Evolutionary conservation across 2,888 invertebrate genomes (phyloP).

Genomic region (Isoperla grammatica): DNA sequence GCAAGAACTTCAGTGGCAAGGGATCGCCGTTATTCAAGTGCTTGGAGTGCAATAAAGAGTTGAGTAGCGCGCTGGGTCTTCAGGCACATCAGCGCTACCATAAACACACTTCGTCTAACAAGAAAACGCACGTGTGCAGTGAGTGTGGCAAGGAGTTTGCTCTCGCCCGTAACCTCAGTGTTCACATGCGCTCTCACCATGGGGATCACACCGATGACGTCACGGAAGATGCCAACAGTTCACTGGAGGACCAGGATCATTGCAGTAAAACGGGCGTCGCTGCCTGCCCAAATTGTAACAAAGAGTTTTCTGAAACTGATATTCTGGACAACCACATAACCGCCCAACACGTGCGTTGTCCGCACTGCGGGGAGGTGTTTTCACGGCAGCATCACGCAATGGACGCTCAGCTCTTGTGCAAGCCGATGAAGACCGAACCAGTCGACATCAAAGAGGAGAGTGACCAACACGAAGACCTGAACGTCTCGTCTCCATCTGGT

Average conservation of each 20-base stretch:
- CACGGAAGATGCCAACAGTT: constrained; percentile 16
- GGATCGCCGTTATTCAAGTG: constrained; percentile 35
- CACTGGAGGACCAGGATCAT: constrained; percentile 17
- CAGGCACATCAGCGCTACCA: constrained; percentile 42
- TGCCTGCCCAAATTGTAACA: constrained; percentile 40
- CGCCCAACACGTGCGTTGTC: constrained; percentile 33
- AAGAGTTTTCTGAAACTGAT: constrained; percentile 38
- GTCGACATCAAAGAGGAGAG: constrained; percentile 18
- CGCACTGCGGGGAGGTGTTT: constrained; percentile 28
- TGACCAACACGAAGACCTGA: constrained; percentile 19
- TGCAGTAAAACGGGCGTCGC: constrained; percentile 38
- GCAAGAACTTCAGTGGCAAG: constrained; percentile 13
- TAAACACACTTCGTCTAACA: constrained; percentile 26
- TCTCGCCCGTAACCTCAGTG: constrained; percentile 37
- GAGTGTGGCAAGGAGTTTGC: constrained; percentile 39
- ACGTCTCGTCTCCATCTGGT: constrained; percentile 7
- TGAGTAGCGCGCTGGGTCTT: constrained; percentile 40
- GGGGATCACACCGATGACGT: constrained; percentile 10
- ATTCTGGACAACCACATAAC: constrained; percentile 39
- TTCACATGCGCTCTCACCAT: constrained; percentile 40
- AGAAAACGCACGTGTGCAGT: constrained; percentile 34
- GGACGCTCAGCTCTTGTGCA: constrained; percentile 30
- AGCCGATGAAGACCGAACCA: constrained; percentile 21
- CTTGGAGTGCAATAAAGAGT: constrained; percentile 41
- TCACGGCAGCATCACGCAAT: constrained; percentile 34